A percentile compares a stretch with the other conserved stretches of the same genome.
Evolutionary conservation across 2,888 invertebrate species (phyloP).

Genomic region (Protophormia terraenovae): DNA sequence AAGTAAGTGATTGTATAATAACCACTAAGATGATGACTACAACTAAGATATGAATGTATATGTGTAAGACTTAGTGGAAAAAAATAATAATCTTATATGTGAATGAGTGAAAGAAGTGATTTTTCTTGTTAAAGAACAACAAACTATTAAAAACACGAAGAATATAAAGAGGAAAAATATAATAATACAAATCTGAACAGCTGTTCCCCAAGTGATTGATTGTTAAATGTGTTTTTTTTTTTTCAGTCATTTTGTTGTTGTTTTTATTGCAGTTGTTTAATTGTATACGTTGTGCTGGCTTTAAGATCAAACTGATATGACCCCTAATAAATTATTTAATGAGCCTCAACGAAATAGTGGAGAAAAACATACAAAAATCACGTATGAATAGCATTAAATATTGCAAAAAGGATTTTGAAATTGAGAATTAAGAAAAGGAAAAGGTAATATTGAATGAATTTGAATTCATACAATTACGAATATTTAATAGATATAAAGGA

Average conservation of each 20-base stretch:
- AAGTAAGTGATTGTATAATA: conserved; percentile 64
- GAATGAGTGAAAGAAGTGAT: conserved; percentile 26
- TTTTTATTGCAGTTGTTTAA: conserved; percentile 5
- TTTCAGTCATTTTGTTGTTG: too few relatives aligned
- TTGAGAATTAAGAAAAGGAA: background rate
- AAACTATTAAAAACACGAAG: conserved; percentile 10
- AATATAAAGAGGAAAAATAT: background rate
- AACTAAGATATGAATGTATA: background rate
- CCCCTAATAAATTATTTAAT: conserved; percentile 48
- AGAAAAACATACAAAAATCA: background rate
- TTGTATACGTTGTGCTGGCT: conserved; percentile 6
- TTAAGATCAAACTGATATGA: conserved; percentile 46
- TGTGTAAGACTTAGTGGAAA: too few relatives aligned
- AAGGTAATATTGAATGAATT: background rate
- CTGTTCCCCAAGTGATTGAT: conserved; percentile 57
- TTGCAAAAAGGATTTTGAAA: background rate
- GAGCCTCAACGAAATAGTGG: background rate
- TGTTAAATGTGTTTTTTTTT: conserved; percentile 31
- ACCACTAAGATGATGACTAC: background rate
- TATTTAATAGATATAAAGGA: too few relatives aligned
- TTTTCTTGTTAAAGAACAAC: conserved; percentile 35
- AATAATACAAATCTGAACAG: conserved; percentile 29
- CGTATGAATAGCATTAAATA: background rate
- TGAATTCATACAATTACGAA: background rate
- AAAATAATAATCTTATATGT: too few relatives aligned